A percentile compares a stretch with the other conserved stretches of the same genome.
phyloP scores from a whole-genome alignment of 2,797 vertebrate genomes.

The Acanthis flammea region DNA sequence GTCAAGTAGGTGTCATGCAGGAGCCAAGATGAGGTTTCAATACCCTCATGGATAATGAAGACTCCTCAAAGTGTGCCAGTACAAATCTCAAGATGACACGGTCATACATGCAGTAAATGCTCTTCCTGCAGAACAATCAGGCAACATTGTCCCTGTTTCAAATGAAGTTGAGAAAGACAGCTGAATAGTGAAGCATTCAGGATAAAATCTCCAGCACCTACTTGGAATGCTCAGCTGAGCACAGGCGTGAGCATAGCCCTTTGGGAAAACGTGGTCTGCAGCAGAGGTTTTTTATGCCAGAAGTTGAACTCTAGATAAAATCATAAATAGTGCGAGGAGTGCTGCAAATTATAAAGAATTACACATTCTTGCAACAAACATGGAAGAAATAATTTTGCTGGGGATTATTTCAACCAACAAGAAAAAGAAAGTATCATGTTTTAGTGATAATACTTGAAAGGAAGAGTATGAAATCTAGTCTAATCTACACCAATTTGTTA shows the following conservation, averaged over 20 bases:
- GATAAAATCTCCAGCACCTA: background rate
- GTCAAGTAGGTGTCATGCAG: background rate
- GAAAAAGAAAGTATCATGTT: background rate
- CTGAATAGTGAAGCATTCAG: background rate
- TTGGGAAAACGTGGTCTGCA: background rate
- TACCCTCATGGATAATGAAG: background rate
- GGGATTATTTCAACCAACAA: background rate
- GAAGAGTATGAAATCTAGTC: background rate
- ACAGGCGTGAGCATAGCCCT: background rate
- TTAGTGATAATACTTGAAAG: background rate
- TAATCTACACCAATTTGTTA: background rate
- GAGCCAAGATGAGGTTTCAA: background rate
- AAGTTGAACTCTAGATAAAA: background rate
- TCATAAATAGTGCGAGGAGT: background rate
- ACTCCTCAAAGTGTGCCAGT: background rate
- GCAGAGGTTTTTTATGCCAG: background rate
- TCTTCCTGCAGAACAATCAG: background rate
- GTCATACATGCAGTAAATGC: background rate
- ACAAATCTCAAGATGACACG: background rate
- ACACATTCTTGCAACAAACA: background rate
- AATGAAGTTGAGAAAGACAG: background rate
- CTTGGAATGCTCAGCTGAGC: background rate
- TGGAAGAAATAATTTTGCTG: background rate
- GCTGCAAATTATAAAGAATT: background rate
- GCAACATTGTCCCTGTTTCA: background rate